Evolutionary conservation across 2,888 invertebrate genomes (phyloP), one percentile per base, ranked within the genome.

Genomic region (Chrysina gloriosa): DNA sequence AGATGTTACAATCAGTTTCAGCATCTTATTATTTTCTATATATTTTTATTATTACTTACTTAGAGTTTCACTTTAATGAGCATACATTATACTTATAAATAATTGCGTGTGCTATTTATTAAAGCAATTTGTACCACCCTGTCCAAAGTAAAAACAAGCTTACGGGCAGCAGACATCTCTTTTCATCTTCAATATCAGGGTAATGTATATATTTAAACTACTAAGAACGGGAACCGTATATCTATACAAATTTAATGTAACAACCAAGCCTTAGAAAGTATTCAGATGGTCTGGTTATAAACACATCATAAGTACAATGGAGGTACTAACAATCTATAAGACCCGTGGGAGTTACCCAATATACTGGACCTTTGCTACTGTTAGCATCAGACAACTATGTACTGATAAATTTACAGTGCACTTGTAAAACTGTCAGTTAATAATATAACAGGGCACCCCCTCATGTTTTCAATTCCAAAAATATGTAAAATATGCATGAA

Each of bases 401-500:
- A 72, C 70, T 74, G 73, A 74, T 72, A 71, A 72, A 74, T 74
- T 74, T 74, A 73, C 72, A 65, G 63, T 25, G 11, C 25, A 39
- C 70, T 70, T 70, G 68, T 71, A 72, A 74, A 74, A 72, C 68
- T 75, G 76, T 75, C 76, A 74, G 71, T 50, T 74, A 73, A 74
- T 73, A 71, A 71, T 71, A 71, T 73, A 70, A 72, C 72, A 72
- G 69, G 70, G 69, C 68, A 54, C 67, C 66, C 21, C 36, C 54
- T 61, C 58, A 63, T 70, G 65, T 72, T 72, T 73, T 67, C 71
- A 73, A 72, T 72, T 71, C 72, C 54, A 70, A 72, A 58, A 74
- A 72, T 73, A 69, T 70, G 67, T 73, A 70, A 75, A 74, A 74
- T 75, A 74, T 75, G 71, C 73, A 74, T 73, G 72, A 72, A 71